Percentiles rank a stretch among this genome's conserved stretches.
phyloP scores from a whole-genome alignment of 1,140 invertebrate species.

The Hypsibius dujardini region DNA sequence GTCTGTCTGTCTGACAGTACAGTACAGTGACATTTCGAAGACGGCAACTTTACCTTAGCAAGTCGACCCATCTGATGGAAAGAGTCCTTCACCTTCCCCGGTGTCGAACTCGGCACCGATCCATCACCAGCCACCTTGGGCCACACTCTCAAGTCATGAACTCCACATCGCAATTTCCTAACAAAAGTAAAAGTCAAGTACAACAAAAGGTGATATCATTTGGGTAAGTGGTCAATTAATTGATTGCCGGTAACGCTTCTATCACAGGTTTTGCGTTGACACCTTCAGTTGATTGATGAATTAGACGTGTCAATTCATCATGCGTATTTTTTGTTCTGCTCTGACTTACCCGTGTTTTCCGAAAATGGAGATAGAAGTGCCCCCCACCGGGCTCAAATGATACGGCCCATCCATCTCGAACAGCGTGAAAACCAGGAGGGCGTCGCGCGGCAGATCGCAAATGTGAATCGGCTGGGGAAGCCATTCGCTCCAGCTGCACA shows the following conservation, averaged over 20 bases:
- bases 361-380: slow-evolving; percentile 73
- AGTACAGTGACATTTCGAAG: slow-evolving; percentile 20
- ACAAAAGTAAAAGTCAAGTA: slow-evolving; percentile 15
- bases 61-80: slow-evolving; percentile 69
- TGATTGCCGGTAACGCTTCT: no score
- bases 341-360: slow-evolving; percentile 56
- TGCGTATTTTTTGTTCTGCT: background rate
- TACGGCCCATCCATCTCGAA: slow-evolving; percentile 77
- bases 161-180: slow-evolving; percentile 30
- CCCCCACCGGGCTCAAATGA: slow-evolving; percentile 61
- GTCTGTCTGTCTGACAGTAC: no score
- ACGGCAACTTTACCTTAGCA: slow-evolving; percentile 43
- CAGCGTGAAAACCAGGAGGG: slow-evolving; percentile 72
- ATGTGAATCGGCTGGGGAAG: slow-evolving; percentile 72
- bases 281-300: background rate
- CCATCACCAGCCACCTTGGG: slow-evolving; percentile 49
- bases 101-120: slow-evolving; percentile 47
- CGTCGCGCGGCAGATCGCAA: slow-evolving; percentile 71
- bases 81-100: slow-evolving; percentile 52
- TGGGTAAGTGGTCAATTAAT: no score
- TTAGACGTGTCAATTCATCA: background rate
- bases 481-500: slow-evolving; percentile 89
- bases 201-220: background rate
- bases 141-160: slow-evolving; percentile 41
- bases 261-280: background rate